Evolutionary conservation across 2,888 invertebrate genomes (phyloP), one percentile per base, ranked within the genome.

Genomic region (Tetragonula carbonaria): DNA sequence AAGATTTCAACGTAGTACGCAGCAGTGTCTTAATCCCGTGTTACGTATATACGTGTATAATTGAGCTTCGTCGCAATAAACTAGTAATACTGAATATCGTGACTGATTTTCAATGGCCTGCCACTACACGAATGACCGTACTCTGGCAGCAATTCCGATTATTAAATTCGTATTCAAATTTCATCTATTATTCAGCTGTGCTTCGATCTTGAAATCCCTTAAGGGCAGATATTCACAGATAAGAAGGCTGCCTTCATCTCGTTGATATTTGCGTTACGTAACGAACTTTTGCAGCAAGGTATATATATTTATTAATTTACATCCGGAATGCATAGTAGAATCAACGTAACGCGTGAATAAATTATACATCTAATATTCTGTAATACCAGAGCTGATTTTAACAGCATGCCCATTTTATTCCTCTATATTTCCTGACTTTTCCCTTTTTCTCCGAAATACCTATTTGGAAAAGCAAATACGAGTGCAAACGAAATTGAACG

Each of bases 41-140:
- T 86, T 84, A 89, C 86, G 84, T 85, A 90, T 84, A 86, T 83
- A 8, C 82, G 75, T 68, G 21, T 67, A 62, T 18, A 16, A 62
- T 62, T 23, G 80, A 83, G 85, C 84, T 84, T 82, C 81, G 80
- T 85, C 78, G 75, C 67, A 78, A 74, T 84, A 71, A 76, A 65
- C 79, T 63, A 62, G 74, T 65, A 50, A 33, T 55, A 76, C 50
- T 91, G 91, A 91, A 91, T 91, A 88, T 87, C 86, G 87, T 87
- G 90, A 90, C 91, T 91, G 88, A 91, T 91, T 91, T 91, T 91
- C 90, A 91, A 91, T 91, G 88, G 90, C 53, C 72, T 59, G 71
- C 74, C 81, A 65, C 80, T 72, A 65, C 62, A 65, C 80, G 84
- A 90, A 90, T 88, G 86, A 87, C 87, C 86, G 82, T 84, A 68